Percentiles rank a stretch among this genome's conserved stretches.
Evolutionary conservation across 2,888 invertebrate species (phyloP).

Genomic region (Tethea ocularis): DNA sequence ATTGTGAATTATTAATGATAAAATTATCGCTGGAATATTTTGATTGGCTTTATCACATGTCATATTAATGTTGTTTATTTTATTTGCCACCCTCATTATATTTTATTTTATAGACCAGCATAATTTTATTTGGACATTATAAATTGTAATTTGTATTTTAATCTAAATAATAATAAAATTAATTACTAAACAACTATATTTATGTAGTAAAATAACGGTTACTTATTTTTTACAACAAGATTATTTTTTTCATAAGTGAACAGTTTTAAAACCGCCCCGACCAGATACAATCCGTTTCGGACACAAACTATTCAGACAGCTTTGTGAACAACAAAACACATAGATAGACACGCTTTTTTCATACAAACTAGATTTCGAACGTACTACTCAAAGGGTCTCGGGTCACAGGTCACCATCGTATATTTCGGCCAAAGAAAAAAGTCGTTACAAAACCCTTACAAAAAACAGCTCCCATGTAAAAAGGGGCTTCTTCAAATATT

Average conservation of each 20-base stretch:
- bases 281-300: conserved; percentile 62
- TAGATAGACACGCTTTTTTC: conserved; percentile 70
- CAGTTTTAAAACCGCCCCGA: conserved; percentile 49
- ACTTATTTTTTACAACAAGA: not conserved
- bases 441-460: conserved; percentile 72
- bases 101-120: not conserved
- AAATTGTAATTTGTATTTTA: too few relatives aligned
- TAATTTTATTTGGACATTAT: too few relatives aligned
- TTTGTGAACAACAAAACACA: conserved; percentile 49
- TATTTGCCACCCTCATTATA: not conserved
- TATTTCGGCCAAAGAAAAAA: conserved; percentile 74
- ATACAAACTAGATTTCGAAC: conserved; percentile 76
- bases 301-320: conserved; percentile 58
- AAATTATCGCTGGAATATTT: conserved; percentile 18
- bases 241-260: conserved; percentile 12
- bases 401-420: conserved; percentile 79
- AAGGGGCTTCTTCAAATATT: conserved; percentile 81
- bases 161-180: too few relatives aligned
- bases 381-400: conserved; percentile 65
- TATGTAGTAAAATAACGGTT: conserved; percentile 8
- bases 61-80: not conserved
- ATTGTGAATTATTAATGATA: conserved; percentile 63
- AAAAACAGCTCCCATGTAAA: conserved; percentile 63
- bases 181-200: too few relatives aligned
- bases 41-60: not conserved